Percentiles rank a stretch among this genome's conserved stretches.
Conservation (phyloP, 2,797 vertebrate genomes). For the Pseudochirops corinnae region DNA sequence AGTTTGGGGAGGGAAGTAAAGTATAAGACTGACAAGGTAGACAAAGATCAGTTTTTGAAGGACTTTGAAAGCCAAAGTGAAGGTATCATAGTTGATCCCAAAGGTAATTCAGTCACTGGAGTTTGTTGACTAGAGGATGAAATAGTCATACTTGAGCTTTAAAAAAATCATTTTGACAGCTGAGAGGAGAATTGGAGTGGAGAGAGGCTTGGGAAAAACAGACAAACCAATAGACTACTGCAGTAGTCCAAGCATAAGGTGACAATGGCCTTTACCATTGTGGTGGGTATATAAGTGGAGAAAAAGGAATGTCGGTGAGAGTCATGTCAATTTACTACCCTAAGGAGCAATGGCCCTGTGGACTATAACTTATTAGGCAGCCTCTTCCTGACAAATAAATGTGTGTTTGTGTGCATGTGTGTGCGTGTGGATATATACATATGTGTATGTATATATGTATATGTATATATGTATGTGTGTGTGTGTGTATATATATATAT, state of each 20-base stretch:
- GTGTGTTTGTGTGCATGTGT: background rate
- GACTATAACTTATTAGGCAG: background rate
- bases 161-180: background rate
- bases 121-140: background rate
- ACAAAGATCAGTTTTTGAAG: background rate
- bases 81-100: background rate
- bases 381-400: background rate
- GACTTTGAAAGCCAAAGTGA: background rate
- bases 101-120: background rate
- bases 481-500: background rate
- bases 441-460: background rate
- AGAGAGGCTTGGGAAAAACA: background rate
- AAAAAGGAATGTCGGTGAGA: background rate
- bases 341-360: background rate
- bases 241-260: background rate
- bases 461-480: background rate
- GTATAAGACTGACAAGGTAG: background rate
- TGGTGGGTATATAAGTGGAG: background rate
- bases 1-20: background rate
- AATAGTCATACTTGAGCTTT: background rate
- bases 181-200: background rate
- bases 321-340: background rate
- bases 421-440: background rate
- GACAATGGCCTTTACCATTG: background rate
- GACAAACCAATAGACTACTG: background rate